phyloP scores from a whole-genome alignment of 2,888 invertebrate genomes.

The Hirtodrosophila duncani region DNA sequence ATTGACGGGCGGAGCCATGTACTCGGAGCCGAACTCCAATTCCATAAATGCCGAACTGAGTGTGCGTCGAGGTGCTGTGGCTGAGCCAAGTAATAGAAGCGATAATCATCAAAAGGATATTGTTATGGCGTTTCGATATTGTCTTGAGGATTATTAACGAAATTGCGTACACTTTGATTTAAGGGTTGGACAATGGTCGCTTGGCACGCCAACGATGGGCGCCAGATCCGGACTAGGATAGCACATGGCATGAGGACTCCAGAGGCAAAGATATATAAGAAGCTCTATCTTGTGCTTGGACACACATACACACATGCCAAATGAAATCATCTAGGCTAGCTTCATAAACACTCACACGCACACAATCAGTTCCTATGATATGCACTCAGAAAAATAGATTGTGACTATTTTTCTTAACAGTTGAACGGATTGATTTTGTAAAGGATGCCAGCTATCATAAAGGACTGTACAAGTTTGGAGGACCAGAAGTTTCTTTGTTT shows the following conservation, averaged over 20 bases:
- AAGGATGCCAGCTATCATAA: too few species aligned
- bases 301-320: constrained; percentile 41
- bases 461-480: too few species aligned
- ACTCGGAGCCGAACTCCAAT: too few species aligned
- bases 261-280: too few species aligned
- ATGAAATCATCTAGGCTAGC: constrained; percentile 54
- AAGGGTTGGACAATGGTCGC: constrained; percentile 74
- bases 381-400: neutral
- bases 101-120: constrained; percentile 78
- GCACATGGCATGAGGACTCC: too few species aligned
- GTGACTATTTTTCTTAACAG: too few species aligned
- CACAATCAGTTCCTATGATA: constrained; percentile 13
- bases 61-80: neutral
- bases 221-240: too few species aligned
- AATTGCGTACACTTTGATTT: constrained; percentile 77
- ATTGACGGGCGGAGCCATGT: constrained; percentile 49
- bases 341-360: constrained; percentile 39
- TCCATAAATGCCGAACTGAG: too few species aligned
- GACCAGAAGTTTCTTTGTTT: too few species aligned
- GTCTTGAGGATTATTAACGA: constrained; percentile 77
- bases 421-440: too few species aligned
- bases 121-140: constrained; percentile 77
- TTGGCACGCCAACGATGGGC: constrained; percentile 55
- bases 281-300: constrained; percentile 32
- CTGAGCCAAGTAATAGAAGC: constrained; percentile 42